Percentiles rank a stretch among this genome's conserved stretches.
phyloP scores from a whole-genome alignment of 2,797 vertebrate genomes.

The Poecilia wingei region DNA sequence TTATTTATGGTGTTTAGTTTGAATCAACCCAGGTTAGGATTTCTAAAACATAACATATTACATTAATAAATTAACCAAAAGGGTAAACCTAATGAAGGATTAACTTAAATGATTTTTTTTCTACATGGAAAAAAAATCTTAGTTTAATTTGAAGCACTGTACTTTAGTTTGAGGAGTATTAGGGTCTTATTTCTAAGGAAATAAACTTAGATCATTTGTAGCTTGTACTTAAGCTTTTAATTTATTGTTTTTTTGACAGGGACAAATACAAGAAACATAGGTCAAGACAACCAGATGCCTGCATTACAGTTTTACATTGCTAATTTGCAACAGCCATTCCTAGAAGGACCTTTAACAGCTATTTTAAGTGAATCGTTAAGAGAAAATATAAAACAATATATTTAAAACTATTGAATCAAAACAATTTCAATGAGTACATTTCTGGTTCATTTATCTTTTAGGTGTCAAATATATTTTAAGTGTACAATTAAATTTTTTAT shows the following conservation, averaged over 20 bases:
- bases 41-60: background rate
- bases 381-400: too few relatives aligned
- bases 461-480: background rate
- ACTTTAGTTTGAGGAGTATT: background rate
- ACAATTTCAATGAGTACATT: too few relatives aligned
- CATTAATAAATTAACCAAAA: background rate
- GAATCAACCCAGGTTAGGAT: slow-evolving; percentile 21
- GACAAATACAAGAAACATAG: too few relatives aligned
- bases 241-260: too few relatives aligned
- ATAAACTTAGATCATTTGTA: slow-evolving; percentile 14
- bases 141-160: background rate
- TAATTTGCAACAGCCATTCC: too few relatives aligned
- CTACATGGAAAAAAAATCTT: background rate
- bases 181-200: slow-evolving; percentile 22
- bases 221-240: background rate
- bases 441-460: background rate
- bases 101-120: background rate
- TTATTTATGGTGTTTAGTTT: slow-evolving; percentile 31
- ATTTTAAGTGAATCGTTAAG: too few relatives aligned
- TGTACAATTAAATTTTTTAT: background rate
- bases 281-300: too few relatives aligned
- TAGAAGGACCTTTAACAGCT: too few relatives aligned
- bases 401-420: too few relatives aligned
- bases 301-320: too few relatives aligned
- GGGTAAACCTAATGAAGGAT: background rate